Percentiles rank a stretch among this genome's conserved stretches.
These are phyloP conservation scores for Protaetia brevitarsis DNA, from an alignment of 1,140 invertebrate species.

Conservation along the genomic window DNA sequence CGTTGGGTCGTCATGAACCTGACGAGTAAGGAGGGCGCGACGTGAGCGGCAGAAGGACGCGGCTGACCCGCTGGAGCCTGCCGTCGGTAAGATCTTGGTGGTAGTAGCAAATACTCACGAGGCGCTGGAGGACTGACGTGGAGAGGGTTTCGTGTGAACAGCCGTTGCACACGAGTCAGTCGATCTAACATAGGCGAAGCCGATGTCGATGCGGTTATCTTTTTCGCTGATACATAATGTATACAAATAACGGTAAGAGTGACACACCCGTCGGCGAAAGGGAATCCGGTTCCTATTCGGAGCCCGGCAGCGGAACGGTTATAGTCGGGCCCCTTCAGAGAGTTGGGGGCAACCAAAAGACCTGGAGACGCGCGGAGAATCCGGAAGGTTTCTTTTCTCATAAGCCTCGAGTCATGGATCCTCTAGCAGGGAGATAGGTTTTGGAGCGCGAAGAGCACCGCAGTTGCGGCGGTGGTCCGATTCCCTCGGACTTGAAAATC, in stretches of 20 bases:
- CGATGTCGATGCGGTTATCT: conserved; percentile 53
- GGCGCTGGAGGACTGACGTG: conserved; percentile 78
- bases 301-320: conserved; percentile 66
- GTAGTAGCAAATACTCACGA: conserved; percentile 83
- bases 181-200: conserved; percentile 71
- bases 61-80: conserved; percentile 65
- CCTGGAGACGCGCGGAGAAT: too few species aligned
- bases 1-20: conserved; percentile 49
- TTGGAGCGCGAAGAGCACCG: too few species aligned
- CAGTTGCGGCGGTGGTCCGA: too few species aligned
- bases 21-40: conserved; percentile 71
- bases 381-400: too few species aligned
- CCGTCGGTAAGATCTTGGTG: conserved; percentile 53
- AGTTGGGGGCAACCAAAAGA: too few species aligned
- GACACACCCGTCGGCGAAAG: conserved; percentile 54
- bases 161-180: conserved; percentile 83
- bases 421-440: too few species aligned
- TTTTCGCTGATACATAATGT: not conserved
- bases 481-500: too few species aligned
- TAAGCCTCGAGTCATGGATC: too few species aligned
- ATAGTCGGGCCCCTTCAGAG: conserved; percentile 58
- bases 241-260: not conserved
- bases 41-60: conserved; percentile 56
- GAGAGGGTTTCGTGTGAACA: conserved; percentile 87
- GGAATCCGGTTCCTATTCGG: conserved; percentile 68